These are phyloP conservation scores for Cebidichthys violaceus DNA, from an alignment of 2,113 vertebrate species.

Conservation along the genomic window DNA sequence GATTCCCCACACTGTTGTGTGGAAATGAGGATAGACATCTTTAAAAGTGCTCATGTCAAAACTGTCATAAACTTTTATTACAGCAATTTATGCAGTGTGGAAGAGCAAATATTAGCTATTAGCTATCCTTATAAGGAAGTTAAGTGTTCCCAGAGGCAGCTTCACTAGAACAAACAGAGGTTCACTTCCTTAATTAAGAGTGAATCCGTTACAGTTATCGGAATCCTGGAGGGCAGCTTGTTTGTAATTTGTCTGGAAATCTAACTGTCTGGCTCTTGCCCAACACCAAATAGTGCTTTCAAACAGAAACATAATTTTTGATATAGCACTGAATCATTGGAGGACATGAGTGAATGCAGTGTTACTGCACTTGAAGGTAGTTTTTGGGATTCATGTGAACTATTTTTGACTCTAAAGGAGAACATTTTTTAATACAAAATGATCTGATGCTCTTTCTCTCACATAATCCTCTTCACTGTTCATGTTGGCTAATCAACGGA, in stretches of 20 bases:
- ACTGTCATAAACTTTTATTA: not conserved
- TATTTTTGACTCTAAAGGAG: not conserved
- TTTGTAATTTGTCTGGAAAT: not conserved
- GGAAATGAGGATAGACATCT: not conserved
- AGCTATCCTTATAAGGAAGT: too few relatives aligned
- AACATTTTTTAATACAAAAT: not conserved
- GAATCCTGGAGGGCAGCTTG: not conserved
- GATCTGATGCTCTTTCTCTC: not conserved
- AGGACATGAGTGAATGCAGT: not conserved
- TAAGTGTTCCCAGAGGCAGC: not conserved
- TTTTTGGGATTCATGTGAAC: not conserved
- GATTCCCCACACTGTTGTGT: not conserved
- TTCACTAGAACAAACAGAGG: not conserved
- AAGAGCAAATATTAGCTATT: not conserved
- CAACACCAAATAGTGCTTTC: not conserved
- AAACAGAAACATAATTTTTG: slow-evolving; percentile 10
- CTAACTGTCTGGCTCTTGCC: not conserved
- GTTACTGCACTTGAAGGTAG: not conserved
- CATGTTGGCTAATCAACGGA: not conserved
- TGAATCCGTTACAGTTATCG: not conserved
- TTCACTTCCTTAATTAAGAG: not conserved
- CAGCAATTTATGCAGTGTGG: not conserved
- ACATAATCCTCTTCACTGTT: not conserved
- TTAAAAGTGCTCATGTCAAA: not conserved
- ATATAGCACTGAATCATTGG: slow-evolving; percentile 10